Conservation (phyloP, 2,888 invertebrate genomes). For the Hybos culiciformis region DNA sequence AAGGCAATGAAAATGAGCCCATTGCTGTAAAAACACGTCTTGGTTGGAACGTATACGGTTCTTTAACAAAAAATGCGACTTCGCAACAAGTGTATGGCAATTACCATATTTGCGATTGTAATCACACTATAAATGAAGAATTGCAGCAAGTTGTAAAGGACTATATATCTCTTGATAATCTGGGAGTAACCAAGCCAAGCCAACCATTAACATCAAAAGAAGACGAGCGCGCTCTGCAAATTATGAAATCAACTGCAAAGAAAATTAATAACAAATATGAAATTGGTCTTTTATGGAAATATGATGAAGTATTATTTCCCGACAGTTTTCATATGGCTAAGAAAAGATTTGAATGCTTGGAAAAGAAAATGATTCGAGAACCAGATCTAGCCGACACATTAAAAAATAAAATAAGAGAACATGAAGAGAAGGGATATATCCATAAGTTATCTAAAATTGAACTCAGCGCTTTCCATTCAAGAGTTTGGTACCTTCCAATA, state of each 20-base stretch:
- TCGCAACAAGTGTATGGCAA: neutral
- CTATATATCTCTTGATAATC: constrained; percentile 1
- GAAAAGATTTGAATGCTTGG: constrained; percentile 11
- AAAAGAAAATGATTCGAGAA: constrained; percentile 14
- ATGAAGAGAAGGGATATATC: constrained; percentile 15
- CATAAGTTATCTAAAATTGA: constrained; percentile 11
- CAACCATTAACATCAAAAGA: constrained; percentile 8
- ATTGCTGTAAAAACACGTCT: constrained; percentile 7
- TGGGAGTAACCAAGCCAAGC: constrained; percentile 4
- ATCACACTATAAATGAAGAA: constrained; percentile 3
- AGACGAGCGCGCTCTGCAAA: constrained; percentile 7
- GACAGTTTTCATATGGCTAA: constrained; percentile 13
- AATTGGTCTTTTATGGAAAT: constrained; percentile 17
- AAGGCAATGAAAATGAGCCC: constrained; percentile 1
- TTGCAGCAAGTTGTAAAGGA: constrained; percentile 7
- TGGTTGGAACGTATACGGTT: constrained; percentile 9
- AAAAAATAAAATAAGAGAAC: constrained; percentile 13
- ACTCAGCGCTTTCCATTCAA: constrained; percentile 5
- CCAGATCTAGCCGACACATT: constrained; percentile 8
- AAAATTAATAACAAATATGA: constrained; percentile 9
- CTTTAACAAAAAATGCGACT: no score
- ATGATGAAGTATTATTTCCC: constrained; percentile 11
- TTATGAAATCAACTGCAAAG: constrained; percentile 11
- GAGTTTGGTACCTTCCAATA: constrained; percentile 20
- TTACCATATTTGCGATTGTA: constrained; percentile 4